A percentile compares a stretch with the other conserved stretches of the same genome.
phyloP scores from a whole-genome alignment of 2,797 vertebrate genomes.

The Cynopterus sphinx region DNA sequence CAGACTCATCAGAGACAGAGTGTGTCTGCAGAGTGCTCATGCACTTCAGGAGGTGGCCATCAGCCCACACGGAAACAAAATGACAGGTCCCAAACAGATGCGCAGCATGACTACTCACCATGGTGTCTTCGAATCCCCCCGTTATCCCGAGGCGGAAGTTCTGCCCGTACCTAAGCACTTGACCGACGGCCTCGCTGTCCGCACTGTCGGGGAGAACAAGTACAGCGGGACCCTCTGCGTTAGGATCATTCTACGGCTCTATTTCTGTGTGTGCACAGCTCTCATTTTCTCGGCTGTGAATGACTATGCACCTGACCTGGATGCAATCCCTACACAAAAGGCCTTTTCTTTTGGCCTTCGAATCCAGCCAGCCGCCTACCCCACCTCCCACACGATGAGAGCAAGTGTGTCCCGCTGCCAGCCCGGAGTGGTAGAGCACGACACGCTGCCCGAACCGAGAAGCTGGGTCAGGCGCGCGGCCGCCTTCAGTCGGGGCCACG shows the following conservation, averaged over 20 bases:
- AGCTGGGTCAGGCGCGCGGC: background rate
- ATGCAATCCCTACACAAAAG: background rate
- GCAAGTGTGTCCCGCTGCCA: fast-evolving
- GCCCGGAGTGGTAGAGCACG: background rate
- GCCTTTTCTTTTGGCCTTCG: background rate
- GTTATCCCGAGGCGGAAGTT: conserved; percentile 90
- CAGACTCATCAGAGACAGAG: background rate
- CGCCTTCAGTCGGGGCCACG: background rate
- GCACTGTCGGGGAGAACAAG: conserved; percentile 80
- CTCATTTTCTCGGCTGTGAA: background rate
- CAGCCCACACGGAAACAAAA: background rate
- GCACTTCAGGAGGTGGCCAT: fast-evolving
- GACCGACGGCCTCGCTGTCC: conserved; percentile 86
- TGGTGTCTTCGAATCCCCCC: conserved; percentile 86
- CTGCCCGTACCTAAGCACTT: conserved; percentile 89
- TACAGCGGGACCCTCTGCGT: fast-evolving
- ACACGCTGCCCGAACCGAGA: background rate
- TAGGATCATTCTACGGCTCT: background rate
- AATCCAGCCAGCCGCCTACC: too few species aligned
- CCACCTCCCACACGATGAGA: background rate
- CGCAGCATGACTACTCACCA: conserved; percentile 84
- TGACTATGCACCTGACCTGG: background rate
- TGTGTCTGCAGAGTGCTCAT: fast-evolving
- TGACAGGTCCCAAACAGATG: too few species aligned
- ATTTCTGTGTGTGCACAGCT: background rate